Conservation (phyloP, 2,888 invertebrate species). For the Spisula subtruncata region DNA sequence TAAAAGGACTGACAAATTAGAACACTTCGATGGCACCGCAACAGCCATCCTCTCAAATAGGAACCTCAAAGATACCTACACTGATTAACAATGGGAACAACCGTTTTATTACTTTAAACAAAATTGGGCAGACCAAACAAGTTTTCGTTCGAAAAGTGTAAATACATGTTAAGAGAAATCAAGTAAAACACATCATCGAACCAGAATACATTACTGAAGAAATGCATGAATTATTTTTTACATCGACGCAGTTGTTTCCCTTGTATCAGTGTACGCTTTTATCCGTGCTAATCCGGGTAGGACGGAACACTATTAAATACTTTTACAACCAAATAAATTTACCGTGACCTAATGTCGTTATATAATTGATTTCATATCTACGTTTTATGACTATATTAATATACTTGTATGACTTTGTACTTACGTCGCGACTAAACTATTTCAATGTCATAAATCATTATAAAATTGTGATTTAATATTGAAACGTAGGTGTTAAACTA, state of each 20-base stretch:
- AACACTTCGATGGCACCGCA: no score
- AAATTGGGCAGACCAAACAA: no score
- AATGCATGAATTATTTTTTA: no score
- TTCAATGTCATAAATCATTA: conserved; percentile 19
- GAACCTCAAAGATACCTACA: no score
- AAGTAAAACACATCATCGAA: no score
- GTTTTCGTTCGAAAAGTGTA: no score
- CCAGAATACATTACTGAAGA: no score
- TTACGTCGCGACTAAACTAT: conserved; percentile 20
- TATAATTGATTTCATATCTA: conserved; percentile 7
- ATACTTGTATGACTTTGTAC: not conserved
- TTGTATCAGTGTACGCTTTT: not conserved
- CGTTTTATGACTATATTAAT: conserved; percentile 11
- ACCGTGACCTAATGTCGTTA: not conserved
- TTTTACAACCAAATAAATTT: not conserved
- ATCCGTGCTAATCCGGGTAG: not conserved
- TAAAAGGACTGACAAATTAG: no score
- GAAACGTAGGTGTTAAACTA: not conserved
- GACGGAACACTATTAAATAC: not conserved
- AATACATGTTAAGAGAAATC: no score
- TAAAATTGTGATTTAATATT: not conserved
- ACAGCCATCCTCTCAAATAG: no score
- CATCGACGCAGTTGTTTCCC: not conserved
- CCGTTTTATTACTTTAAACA: no score
- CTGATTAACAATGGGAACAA: no score